Conservation (phyloP, 2,797 vertebrate species). For the Picus viridis region DNA sequence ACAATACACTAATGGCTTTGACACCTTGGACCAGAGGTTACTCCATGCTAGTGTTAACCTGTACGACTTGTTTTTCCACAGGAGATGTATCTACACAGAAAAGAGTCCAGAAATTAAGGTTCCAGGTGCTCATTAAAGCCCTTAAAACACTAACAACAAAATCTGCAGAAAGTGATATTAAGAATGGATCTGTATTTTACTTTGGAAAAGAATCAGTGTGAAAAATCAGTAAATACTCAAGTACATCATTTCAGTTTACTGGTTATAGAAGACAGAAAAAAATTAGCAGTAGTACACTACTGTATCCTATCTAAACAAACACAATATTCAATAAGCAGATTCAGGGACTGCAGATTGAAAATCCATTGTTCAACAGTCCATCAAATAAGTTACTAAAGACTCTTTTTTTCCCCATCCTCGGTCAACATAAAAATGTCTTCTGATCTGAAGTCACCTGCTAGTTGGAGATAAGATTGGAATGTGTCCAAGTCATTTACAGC, state of each 20-base stretch:
- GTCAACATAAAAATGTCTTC: neutral
- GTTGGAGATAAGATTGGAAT: neutral
- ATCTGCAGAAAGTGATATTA: neutral
- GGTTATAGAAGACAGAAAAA: neutral
- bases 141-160: neutral
- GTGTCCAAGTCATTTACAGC: neutral
- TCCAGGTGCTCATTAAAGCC: neutral
- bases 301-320: neutral
- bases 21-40: neutral
- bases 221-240: neutral
- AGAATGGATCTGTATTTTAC: neutral
- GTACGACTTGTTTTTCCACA: neutral
- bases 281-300: neutral
- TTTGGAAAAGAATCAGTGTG: neutral
- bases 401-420: neutral
- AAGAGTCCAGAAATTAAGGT: neutral
- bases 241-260: neutral
- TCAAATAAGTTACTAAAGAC: neutral
- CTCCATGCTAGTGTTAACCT: neutral
- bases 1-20: neutral
- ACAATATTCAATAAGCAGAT: neutral
- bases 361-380: neutral
- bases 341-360: neutral
- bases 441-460: neutral
- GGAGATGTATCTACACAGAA: neutral